Conservation (phyloP, 2,797 vertebrate genomes). For the Pyrocephalus nanus region DNA sequence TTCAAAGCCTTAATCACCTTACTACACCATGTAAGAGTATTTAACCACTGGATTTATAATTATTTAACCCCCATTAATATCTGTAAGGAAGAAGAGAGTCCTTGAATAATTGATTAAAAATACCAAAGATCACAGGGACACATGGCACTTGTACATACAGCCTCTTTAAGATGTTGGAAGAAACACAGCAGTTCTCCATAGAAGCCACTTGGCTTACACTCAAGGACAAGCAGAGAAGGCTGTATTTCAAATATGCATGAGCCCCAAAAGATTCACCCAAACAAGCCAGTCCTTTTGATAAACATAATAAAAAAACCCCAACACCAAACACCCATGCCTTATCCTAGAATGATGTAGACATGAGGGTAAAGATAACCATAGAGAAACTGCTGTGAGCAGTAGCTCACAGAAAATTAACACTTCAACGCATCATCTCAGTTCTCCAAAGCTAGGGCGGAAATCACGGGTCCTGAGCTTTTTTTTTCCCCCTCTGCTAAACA, state of each 20-base stretch:
- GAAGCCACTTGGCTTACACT: neutral
- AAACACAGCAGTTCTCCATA: neutral
- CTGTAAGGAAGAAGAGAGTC: neutral
- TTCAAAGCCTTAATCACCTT: neutral
- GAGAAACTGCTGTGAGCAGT: neutral
- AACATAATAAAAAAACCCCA: neutral
- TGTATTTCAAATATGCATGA: neutral
- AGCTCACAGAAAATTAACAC: neutral
- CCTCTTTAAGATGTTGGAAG: neutral
- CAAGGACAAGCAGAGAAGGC: neutral
- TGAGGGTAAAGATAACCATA: neutral
- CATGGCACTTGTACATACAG: neutral
- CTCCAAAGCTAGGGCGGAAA: neutral
- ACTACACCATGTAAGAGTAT: neutral
- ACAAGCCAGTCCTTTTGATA: neutral
- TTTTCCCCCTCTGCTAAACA: neutral
- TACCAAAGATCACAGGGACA: neutral
- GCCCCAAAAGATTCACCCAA: neutral
- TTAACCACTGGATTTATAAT: neutral
- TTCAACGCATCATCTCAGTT: neutral
- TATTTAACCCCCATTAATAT: neutral
- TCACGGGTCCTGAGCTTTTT: fast-evolving
- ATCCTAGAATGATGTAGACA: neutral
- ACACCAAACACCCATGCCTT: neutral
- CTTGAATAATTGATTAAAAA: neutral